These are phyloP conservation scores for Drosophila eugracilis DNA, from an alignment of 1,140 invertebrate genomes.

Conservation along the genomic window DNA sequence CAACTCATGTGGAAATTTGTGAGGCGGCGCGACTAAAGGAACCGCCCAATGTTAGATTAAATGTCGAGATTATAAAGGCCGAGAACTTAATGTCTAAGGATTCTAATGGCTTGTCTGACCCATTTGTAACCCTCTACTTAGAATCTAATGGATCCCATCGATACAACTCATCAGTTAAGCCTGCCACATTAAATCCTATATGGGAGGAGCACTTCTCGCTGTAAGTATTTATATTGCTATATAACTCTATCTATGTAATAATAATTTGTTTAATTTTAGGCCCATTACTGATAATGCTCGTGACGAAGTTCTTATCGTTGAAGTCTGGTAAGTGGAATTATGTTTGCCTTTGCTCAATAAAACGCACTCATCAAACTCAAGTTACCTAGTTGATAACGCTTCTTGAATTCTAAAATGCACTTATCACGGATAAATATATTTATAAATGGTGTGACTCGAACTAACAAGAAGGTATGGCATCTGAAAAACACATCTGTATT, in stretches of 20 bases:
- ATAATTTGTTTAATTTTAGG: not conserved
- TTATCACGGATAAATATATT: constrained; percentile 8
- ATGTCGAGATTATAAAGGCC: constrained; percentile 96
- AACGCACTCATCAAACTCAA: constrained; percentile 14
- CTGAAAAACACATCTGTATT: not conserved
- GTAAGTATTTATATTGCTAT: constrained; percentile 87
- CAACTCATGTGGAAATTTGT: constrained; percentile 89
- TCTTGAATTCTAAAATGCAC: constrained; percentile 3
- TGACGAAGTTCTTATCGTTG: constrained; percentile 39
- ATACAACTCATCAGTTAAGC: constrained; percentile 96
- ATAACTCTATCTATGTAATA: not conserved
- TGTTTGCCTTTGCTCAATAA: no score
- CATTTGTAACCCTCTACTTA: constrained; percentile 94
- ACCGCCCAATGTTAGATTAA: constrained; percentile 95
- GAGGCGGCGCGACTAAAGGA: constrained; percentile 90
- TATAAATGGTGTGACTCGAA: not conserved
- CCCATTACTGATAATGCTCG: constrained; percentile 36
- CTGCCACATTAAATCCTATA: constrained; percentile 93
- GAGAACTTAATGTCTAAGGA: constrained; percentile 97
- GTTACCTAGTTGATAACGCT: constrained; percentile 3
- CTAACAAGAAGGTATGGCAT: constrained; percentile 16
- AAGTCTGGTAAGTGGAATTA: constrained; percentile 33
- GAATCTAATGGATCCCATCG: constrained; percentile 90
- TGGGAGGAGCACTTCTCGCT: constrained; percentile 99
- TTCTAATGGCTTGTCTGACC: constrained; percentile 97